phyloP scores from a whole-genome alignment of 2,113 vertebrate genomes.

The Malurus elegans region DNA sequence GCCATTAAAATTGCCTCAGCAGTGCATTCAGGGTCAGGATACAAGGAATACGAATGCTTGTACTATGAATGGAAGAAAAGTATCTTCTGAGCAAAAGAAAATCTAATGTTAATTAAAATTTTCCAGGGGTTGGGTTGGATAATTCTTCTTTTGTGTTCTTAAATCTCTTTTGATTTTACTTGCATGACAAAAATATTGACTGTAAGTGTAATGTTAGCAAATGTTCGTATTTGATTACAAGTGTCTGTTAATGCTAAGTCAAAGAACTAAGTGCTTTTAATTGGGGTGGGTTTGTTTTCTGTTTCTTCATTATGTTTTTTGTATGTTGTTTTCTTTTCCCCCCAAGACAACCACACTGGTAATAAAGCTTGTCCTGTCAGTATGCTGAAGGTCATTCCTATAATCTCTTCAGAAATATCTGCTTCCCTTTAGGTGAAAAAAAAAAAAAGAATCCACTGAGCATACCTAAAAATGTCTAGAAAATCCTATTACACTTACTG shows the following conservation, averaged over 20 bases:
- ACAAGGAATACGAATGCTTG: background rate
- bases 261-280: background rate
- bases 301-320: background rate
- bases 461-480: background rate
- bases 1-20: slow-evolving; percentile 27
- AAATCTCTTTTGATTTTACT: slow-evolving; percentile 62
- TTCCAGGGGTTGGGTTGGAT: background rate
- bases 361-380: background rate
- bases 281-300: background rate
- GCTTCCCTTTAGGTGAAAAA: background rate
- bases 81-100: slow-evolving; percentile 30
- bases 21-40: background rate
- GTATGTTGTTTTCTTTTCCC: background rate
- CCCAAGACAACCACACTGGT: background rate
- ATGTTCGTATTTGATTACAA: slow-evolving; percentile 9
- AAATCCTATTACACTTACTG: background rate
- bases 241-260: background rate
- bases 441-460: background rate
- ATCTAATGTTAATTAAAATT: slow-evolving; percentile 63
- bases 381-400: slow-evolving; percentile 7
- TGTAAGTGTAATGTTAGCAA: slow-evolving; percentile 5
- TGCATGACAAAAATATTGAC: background rate
- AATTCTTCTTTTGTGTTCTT: slow-evolving; percentile 10
- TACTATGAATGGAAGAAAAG: slow-evolving; percentile 22
- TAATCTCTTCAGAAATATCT: background rate